Conservation (phyloP, 1,140 invertebrate genomes). For the Pantala flavescens region DNA sequence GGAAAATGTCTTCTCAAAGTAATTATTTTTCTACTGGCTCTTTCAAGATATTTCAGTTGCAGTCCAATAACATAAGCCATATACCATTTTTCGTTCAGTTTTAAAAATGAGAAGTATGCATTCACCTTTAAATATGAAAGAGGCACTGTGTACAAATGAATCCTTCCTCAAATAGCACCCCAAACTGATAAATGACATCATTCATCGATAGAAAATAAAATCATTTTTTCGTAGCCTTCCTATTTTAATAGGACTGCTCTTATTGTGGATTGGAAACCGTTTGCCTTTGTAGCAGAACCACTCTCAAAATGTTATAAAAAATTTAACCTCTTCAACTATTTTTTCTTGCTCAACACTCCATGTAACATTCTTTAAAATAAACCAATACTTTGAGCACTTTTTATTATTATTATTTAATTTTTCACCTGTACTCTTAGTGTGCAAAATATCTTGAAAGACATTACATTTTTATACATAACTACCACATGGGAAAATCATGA, state of each 20-base stretch:
- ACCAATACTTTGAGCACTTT: conserved; percentile 9
- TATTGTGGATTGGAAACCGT: background rate
- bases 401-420: background rate
- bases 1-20: conserved; percentile 6
- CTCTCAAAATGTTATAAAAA: conserved; percentile 11
- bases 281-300: background rate
- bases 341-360: conserved; percentile 7
- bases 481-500: conserved; percentile 5
- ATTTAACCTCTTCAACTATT: conserved; percentile 8
- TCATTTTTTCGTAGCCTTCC: background rate
- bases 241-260: background rate
- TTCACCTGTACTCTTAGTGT: conserved; percentile 9
- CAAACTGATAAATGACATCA: conserved; percentile 7
- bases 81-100: background rate
- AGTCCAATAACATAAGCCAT: conserved; percentile 1
- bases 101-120: background rate
- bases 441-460: conserved; percentile 10
- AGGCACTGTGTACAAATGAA: background rate
- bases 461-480: conserved; percentile 10
- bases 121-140: background rate
- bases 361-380: background rate
- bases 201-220: conserved; percentile 11
- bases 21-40: conserved; percentile 3
- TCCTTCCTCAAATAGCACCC: background rate
- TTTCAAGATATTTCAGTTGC: conserved; percentile 7